Evolutionary conservation across 2,888 invertebrate genomes (phyloP).

Genomic region (Agrenia bidenticulata): DNA sequence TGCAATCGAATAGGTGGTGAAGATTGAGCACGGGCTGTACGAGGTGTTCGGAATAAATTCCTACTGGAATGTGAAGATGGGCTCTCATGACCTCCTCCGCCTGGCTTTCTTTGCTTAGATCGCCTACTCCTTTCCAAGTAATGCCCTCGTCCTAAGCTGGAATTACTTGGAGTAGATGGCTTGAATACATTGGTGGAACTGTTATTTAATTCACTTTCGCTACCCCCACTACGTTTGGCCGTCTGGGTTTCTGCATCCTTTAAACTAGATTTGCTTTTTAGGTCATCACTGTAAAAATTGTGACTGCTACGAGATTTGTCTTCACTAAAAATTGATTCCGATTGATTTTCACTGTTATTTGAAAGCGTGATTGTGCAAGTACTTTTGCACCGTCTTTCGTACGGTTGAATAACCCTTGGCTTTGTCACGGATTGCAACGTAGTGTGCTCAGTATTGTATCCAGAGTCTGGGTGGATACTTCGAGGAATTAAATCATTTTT

Average conservation of each 20-base stretch:
- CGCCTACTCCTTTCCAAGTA: slow-evolving; percentile 9
- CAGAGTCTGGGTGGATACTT: slow-evolving; percentile 56
- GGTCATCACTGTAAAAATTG: not conserved
- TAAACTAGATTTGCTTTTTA: slow-evolving; percentile 15
- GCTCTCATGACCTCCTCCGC: not conserved
- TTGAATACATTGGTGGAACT: not conserved
- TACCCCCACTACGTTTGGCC: not conserved
- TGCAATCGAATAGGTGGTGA: slow-evolving; percentile 43
- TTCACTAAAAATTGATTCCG: slow-evolving; percentile 13
- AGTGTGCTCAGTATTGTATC: slow-evolving; percentile 62
- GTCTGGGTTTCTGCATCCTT: slow-evolving; percentile 36
- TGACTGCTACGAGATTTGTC: not conserved
- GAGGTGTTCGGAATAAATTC: slow-evolving; percentile 9
- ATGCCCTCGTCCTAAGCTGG: not conserved
- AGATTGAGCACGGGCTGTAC: slow-evolving; percentile 31
- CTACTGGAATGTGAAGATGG: slow-evolving; percentile 33
- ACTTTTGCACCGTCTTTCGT: slow-evolving; percentile 64
- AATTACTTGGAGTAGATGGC: not conserved
- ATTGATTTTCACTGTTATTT: slow-evolving; percentile 38
- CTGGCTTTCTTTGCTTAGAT: not conserved
- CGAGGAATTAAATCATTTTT: not conserved
- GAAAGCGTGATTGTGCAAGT: slow-evolving; percentile 70
- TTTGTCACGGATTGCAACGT: slow-evolving; percentile 20
- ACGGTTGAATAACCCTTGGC: slow-evolving; percentile 56
- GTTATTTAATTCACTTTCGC: not conserved